phyloP scores from a whole-genome alignment of 2,113 vertebrate species.

The Lipotes vexillifer region DNA sequence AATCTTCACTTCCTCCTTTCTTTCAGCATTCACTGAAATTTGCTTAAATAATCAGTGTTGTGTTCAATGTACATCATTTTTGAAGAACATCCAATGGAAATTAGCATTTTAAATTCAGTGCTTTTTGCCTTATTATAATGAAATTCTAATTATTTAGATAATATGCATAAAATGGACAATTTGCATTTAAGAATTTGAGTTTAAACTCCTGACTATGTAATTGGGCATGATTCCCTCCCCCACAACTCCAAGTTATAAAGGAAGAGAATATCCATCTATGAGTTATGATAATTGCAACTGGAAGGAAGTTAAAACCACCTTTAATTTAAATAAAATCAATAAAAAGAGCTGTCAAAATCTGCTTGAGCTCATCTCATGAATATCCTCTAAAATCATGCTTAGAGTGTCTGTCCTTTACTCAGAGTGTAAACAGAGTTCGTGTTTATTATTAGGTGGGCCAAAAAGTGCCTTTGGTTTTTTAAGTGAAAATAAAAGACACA shows the following conservation, averaged over 20 bases:
- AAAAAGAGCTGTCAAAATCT: not conserved
- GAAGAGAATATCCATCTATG: not conserved
- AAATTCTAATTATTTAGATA: slow-evolving; percentile 40
- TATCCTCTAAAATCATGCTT: not conserved
- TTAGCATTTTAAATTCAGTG: slow-evolving; percentile 8
- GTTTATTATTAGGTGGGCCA: not conserved
- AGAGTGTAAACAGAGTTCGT: not conserved
- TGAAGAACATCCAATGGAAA: not conserved
- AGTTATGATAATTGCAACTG: not conserved
- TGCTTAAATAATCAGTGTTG: not conserved
- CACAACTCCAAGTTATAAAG: not conserved
- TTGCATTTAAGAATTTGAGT: slow-evolving; percentile 23
- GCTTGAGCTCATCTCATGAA: not conserved
- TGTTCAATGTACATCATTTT: not conserved
- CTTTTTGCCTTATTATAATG: not conserved
- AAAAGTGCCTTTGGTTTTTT: no score
- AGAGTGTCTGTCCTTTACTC: not conserved
- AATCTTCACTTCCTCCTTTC: not conserved
- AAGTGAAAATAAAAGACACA: no score
- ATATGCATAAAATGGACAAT: not conserved
- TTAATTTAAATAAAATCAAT: slow-evolving; percentile 41
- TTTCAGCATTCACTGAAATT: not conserved
- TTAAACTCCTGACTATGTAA: not conserved
- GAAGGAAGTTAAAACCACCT: slow-evolving; percentile 11
- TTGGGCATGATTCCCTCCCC: not conserved